These are phyloP conservation scores for Drosophila nebulosa DNA, from an alignment of 1,140 invertebrate species.

Conservation along the genomic window DNA sequence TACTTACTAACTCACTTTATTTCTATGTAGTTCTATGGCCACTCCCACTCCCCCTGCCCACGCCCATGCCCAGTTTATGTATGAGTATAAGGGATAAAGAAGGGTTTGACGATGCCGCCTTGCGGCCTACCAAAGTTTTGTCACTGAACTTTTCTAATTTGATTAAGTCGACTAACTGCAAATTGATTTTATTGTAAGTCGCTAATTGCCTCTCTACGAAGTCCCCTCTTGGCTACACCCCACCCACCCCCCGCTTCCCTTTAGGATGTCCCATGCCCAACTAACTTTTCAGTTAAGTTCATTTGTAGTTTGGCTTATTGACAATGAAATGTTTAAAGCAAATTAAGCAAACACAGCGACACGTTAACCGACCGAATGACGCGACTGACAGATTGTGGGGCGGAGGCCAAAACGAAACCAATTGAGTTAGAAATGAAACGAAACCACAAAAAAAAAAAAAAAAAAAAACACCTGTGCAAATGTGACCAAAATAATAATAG, in stretches of 20 bases:
- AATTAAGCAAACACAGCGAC: neutral
- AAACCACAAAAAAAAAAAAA: neutral
- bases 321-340: conserved; percentile 1
- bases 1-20: neutral
- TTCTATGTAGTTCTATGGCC: no score
- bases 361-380: neutral
- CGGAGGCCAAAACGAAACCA: neutral
- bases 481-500: neutral
- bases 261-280: neutral
- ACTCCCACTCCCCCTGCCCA: no score
- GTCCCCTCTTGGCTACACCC: neutral
- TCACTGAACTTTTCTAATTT: conserved; percentile 55
- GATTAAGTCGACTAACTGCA: conserved; percentile 54
- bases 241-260: no score
- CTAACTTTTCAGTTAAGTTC: conserved; percentile 7
- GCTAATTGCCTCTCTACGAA: conserved; percentile 34
- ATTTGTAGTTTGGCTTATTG: conserved; percentile 8
- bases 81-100: no score
- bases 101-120: neutral
- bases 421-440: neutral
- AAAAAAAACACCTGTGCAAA: neutral
- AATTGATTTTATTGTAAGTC: conserved; percentile 58
- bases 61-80: no score
- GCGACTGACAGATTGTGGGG: no score
- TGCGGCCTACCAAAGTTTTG: conserved; percentile 30